Conservation (phyloP, 2,797 vertebrate genomes). For the Ctenopoma kingsleyae region DNA sequence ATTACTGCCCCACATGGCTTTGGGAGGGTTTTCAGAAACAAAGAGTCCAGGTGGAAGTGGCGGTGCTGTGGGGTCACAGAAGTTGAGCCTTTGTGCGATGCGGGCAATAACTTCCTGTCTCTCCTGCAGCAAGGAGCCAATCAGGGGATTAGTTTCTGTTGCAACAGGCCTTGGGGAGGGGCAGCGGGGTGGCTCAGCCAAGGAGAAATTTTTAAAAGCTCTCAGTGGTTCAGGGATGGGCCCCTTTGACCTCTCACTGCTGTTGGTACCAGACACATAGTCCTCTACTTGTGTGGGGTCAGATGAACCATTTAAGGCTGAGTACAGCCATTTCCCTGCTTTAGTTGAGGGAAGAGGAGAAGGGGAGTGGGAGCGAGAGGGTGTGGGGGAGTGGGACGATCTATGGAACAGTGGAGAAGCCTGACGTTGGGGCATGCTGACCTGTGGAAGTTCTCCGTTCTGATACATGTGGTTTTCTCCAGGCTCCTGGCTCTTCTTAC, state of each 20-base stretch:
- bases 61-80: conserved; percentile 93
- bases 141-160: conserved; percentile 92
- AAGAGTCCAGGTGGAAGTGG: conserved; percentile 88
- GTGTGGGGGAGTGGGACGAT: conserved; percentile 77
- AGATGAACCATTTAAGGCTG: conserved; percentile 80
- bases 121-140: conserved; percentile 95
- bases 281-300: conserved; percentile 83
- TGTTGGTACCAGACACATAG: conserved; percentile 77
- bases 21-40: conserved; percentile 82
- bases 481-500: conserved; percentile 74
- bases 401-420: conserved; percentile 85
- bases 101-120: conserved; percentile 97
- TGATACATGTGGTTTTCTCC: conserved; percentile 72
- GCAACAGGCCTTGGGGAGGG: conserved; percentile 83
- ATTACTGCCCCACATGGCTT: conserved; percentile 84
- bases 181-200: conserved; percentile 84
- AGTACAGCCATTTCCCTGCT: conserved; percentile 88
- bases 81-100: conserved; percentile 96
- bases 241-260: conserved; percentile 78
- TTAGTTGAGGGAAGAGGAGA: conserved; percentile 84
- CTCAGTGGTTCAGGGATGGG: conserved; percentile 83
- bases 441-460: conserved; percentile 77
- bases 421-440: conserved; percentile 76
- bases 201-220: conserved; percentile 91
- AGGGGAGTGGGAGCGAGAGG: conserved; percentile 81